Evolutionary conservation across 2,888 invertebrate species (phyloP), one percentile per base, ranked within the genome.

Genomic region (Pollenia griseotomentosa): DNA sequence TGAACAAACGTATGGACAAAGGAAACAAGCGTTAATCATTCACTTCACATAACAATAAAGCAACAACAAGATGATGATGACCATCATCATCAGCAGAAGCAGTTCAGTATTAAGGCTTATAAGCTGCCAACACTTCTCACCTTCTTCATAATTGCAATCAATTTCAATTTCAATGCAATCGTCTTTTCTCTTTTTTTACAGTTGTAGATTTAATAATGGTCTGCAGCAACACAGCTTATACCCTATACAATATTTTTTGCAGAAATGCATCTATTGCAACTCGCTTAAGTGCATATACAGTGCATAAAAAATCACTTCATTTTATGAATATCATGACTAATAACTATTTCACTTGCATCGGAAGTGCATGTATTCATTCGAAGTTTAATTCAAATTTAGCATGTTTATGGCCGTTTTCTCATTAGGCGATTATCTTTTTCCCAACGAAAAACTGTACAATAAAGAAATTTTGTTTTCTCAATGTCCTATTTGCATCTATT

Each of bases 121-220:
- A 80, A 84, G 84, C 87, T 87, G 87, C 87, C 87, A 87, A 87
- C 87, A 87, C 84, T 84, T 87, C 84, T 87, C 87, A 87, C 87
- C 87, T 87, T 84, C 84, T 87, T 87, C 84, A 87, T 87, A 87
- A 87, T 87, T 87, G 87, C 81, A 87, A 87, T 87, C 87, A 87
- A 87, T 87, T 87, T 87, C 81, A 87, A 84, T 82, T 87, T 84
- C 84, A 55, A 82, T 74, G 80, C 83, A 75, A 75, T 75, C 12
- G 40, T 48, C 48, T 73, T 2, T 59, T 19, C 33, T 51, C 12
- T 19, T 63, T 42, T 10, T 1, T 42, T 42, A 33, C 16, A n/a
- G 33, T 61, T 59, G 19, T 40, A 42, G 51, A 44, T 23, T 61
- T 44, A 12, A 40, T 4, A 7, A 44, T 10, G 19, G 14, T 14